A percentile compares a stretch with the other conserved stretches of the same genome.
phyloP scores from a whole-genome alignment of 2,888 invertebrate genomes.

The Parascotia fuliginaria region DNA sequence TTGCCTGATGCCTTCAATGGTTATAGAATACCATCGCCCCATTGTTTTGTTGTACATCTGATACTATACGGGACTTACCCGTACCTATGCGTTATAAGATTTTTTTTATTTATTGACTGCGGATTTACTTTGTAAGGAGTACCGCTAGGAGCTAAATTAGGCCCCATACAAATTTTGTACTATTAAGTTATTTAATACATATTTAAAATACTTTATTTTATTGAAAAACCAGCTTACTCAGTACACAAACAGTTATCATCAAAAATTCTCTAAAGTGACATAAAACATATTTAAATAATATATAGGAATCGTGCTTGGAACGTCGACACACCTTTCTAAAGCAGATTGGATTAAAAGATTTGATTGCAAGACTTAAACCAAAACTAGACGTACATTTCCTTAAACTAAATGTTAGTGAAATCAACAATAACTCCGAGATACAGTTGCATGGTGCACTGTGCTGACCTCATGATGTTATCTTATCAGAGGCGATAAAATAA shows the following conservation, averaged over 20 bases:
- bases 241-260: no score
- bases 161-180: not conserved
- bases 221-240: no score
- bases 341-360: constrained; percentile 35
- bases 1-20: constrained; percentile 40
- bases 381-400: constrained; percentile 19
- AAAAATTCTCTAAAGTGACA: constrained; percentile 1
- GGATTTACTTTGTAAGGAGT: not conserved
- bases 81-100: constrained; percentile 18
- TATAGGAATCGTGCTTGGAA: constrained; percentile 18
- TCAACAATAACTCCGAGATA: constrained; percentile 40
- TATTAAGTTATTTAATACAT: no score
- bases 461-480: constrained; percentile 60
- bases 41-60: constrained; percentile 46
- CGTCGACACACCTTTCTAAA: constrained; percentile 25
- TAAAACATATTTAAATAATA: constrained; percentile 11
- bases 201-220: no score
- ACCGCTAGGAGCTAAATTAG: constrained; percentile 1
- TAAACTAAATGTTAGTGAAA: constrained; percentile 41
- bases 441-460: constrained; percentile 38
- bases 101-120: constrained; percentile 13
- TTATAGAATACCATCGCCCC: constrained; percentile 34
- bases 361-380: constrained; percentile 22
- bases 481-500: constrained; percentile 60
- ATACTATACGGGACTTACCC: constrained; percentile 30